Percentiles rank a stretch among this genome's conserved stretches.
Conservation (phyloP, 2,888 invertebrate species). For the Chloroclystis v-ata region DNA sequence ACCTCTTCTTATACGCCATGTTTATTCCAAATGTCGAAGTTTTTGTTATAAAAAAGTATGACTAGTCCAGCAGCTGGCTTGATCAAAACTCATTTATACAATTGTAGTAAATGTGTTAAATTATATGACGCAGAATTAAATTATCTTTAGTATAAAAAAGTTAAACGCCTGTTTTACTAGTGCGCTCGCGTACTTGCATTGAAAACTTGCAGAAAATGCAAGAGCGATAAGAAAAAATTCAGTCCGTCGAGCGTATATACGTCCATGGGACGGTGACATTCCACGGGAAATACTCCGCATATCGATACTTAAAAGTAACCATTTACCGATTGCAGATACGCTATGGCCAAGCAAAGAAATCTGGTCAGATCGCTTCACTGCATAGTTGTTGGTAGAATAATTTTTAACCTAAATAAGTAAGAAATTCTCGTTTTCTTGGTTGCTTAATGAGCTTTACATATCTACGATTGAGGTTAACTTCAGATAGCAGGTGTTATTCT, state of each 20-base stretch:
- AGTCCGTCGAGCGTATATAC: conserved; percentile 70
- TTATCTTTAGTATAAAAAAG: conserved; percentile 33
- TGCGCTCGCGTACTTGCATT: conserved; percentile 53
- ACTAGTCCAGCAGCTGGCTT: conserved; percentile 9
- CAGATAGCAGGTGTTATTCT: neutral
- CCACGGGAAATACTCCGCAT: conserved; percentile 69
- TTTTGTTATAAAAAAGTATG: neutral
- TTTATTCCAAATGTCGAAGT: neutral
- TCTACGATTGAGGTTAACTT: conserved; percentile 20
- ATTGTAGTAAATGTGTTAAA: conserved; percentile 24
- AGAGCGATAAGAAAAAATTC: conserved; percentile 76
- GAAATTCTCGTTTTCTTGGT: conserved; percentile 61
- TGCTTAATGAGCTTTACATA: conserved; percentile 44
- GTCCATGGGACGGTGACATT: conserved; percentile 73
- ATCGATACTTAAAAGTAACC: conserved; percentile 74
- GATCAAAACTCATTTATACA: conserved; percentile 22
- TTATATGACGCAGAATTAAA: conserved; percentile 40
- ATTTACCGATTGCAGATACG: conserved; percentile 78
- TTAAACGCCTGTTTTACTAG: conserved; percentile 35
- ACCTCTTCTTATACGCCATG: too few species aligned
- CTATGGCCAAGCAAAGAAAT: conserved; percentile 71
- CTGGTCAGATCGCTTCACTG: conserved; percentile 72
- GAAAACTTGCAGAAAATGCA: conserved; percentile 76
- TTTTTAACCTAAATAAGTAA: conserved; percentile 74
- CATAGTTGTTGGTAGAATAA: conserved; percentile 67